Conservation (phyloP, 2,113 vertebrate species). For the Odontesthes bonariensis region DNA sequence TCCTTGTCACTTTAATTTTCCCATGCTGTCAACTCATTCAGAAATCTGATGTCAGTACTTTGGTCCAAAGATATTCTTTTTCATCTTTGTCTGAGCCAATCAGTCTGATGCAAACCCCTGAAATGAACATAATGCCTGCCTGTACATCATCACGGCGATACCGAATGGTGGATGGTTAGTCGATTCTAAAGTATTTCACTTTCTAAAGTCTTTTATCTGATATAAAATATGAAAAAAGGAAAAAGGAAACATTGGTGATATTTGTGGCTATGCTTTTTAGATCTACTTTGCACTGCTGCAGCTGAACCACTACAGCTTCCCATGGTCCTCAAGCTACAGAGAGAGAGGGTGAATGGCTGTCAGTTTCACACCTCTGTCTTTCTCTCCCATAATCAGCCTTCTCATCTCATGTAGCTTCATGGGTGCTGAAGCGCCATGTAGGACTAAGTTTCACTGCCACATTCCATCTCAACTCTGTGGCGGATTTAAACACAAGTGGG, state of each 20-base stretch:
- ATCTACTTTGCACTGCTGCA: constrained; percentile 30
- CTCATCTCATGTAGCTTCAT: constrained; percentile 49
- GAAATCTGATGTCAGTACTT: no score
- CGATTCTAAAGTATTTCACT: background rate
- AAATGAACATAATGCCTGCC: background rate
- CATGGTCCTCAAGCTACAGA: constrained; percentile 39
- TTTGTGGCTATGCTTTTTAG: constrained; percentile 29
- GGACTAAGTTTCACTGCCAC: constrained; percentile 65
- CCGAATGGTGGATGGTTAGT: background rate
- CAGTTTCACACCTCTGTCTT: constrained; percentile 53
- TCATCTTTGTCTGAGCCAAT: no score
- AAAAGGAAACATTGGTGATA: background rate
- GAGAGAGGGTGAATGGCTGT: constrained; percentile 48
- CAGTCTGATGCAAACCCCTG: background rate
- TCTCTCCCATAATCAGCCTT: constrained; percentile 56
- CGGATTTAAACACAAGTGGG: constrained; percentile 75
- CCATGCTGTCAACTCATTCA: no score
- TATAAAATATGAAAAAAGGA: background rate
- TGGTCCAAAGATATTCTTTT: no score
- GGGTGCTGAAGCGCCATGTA: constrained; percentile 47
- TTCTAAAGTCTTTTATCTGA: constrained; percentile 6
- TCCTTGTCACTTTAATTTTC: no score
- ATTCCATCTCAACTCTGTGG: constrained; percentile 51
- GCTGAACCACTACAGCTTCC: constrained; percentile 48
- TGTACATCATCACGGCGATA: background rate